A percentile compares a stretch with the other conserved stretches of the same genome.
phyloP scores from a whole-genome alignment of 1,140 invertebrate species.

The Anoplophora glabripennis region DNA sequence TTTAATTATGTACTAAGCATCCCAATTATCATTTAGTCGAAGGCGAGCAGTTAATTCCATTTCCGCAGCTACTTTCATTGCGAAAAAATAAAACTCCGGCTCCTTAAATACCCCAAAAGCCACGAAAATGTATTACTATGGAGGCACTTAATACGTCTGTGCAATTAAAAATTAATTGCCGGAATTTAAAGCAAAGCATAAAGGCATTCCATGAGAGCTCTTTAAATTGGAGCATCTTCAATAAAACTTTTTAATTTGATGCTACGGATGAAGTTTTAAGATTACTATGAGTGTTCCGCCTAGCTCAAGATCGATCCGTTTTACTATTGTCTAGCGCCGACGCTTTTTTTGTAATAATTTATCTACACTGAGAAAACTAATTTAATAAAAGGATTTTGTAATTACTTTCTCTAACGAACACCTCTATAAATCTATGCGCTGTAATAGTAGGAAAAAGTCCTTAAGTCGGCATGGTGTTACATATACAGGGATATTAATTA shows the following conservation, averaged over 20 bases:
- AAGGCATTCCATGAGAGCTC: constrained; percentile 22
- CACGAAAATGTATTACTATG: too few relatives aligned
- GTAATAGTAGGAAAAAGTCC: too few relatives aligned
- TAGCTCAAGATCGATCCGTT: not conserved
- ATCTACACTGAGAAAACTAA: constrained; percentile 7
- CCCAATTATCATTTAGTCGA: too few relatives aligned
- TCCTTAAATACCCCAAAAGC: too few relatives aligned
- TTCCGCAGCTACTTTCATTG: not conserved
- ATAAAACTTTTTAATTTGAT: constrained; percentile 19
- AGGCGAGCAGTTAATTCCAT: not conserved
- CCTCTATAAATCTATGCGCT: too few relatives aligned
- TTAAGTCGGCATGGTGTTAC: too few relatives aligned
- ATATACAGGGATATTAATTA: too few relatives aligned
- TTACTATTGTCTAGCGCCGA: constrained; percentile 1
- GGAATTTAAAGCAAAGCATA: constrained; percentile 49
- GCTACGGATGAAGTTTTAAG: constrained; percentile 1
- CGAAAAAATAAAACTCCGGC: too few relatives aligned
- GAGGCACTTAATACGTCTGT: constrained; percentile 22
- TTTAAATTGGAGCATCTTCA: constrained; percentile 26
- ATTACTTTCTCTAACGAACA: too few relatives aligned
- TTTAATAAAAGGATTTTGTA: not conserved
- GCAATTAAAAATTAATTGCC: constrained; percentile 36
- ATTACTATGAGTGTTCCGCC: constrained; percentile 6
- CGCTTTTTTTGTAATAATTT: constrained; percentile 6
- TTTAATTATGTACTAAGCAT: too few relatives aligned